These are phyloP conservation scores for Callorhinus ursinus DNA, from an alignment of 2,113 vertebrate species.

Conservation along the genomic window DNA sequence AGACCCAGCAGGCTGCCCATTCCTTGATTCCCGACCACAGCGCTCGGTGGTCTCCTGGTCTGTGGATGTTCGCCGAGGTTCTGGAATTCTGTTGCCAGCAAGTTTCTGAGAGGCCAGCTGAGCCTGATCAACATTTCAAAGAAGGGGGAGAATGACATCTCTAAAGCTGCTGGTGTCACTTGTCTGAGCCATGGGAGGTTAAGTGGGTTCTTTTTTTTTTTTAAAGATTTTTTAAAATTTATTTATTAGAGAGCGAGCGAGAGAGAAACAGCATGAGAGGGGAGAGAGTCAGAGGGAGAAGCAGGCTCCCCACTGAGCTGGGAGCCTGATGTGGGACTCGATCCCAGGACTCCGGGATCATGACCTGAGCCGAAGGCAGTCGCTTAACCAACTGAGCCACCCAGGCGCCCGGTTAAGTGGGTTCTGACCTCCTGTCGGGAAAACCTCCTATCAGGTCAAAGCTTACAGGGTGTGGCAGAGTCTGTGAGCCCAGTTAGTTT, in stretches of 20 bases:
- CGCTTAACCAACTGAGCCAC: too few relatives aligned
- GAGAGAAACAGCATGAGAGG: too few relatives aligned
- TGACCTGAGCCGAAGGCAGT: too few relatives aligned
- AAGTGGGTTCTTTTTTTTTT: not conserved
- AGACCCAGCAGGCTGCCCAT: not conserved
- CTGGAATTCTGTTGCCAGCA: not conserved
- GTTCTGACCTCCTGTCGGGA: not conserved
- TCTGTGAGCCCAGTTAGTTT: not conserved
- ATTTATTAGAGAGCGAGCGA: too few relatives aligned
- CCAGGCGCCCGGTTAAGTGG: not conserved
- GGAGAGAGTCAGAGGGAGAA: too few relatives aligned
- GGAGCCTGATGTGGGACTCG: too few relatives aligned
- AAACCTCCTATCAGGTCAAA: not conserved
- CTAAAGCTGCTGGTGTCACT: not conserved
- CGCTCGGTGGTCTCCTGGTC: not conserved
- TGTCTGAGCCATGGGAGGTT: not conserved
- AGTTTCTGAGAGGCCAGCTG: not conserved
- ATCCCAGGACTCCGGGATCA: too few relatives aligned
- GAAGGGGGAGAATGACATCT: not conserved
- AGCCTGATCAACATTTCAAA: not conserved
- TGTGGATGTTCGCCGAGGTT: not conserved
- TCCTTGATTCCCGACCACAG: not conserved
- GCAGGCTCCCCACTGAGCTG: too few relatives aligned
- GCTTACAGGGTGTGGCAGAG: not conserved
- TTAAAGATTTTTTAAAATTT: too few relatives aligned